Evolutionary conservation across 2,888 invertebrate species (phyloP), one percentile per base, ranked within the genome.

Genomic region (Teleiodes luculella): DNA sequence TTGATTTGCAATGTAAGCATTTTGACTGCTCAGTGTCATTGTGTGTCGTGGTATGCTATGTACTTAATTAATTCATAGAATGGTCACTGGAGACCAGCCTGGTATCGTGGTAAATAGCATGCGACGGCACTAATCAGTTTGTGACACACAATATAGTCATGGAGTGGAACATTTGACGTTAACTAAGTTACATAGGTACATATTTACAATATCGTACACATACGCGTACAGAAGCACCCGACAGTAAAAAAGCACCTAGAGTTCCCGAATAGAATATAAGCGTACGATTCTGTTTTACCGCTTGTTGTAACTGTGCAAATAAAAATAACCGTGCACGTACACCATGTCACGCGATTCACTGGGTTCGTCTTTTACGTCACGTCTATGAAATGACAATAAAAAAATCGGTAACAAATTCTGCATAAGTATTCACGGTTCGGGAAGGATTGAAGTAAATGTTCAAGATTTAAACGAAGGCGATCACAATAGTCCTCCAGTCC

Each of bases 181-280:
- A 78, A 76, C 72, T 85, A 82, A 78, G 68, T 80, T 77, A 83
- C 74, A 73, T 74, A 81, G 76, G 73, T 74, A 81, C 77, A 83
- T 88, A 89, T 88, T 83, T 88, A 88, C 87, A 87, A 77, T 74
- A 74, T 80, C 71, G 80, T 85, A 85, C 83, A 85, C 83, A 71
- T 80, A 83, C 76, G 80, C 81, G 82, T 85, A 84, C 80, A 83
- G 82, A 88, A 89, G 89, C 89, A 88, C 89, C 89, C 82, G 85
- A 87, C 80, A 84, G 81, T 83, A 83, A 83, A 83, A n/a, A 88
- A 89, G 89, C 89, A 89, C 89, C 88, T 87, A 86, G 76, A 82
- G 82, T 86, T 88, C 81, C 80, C 83, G 75, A 86, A 81, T 84
- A 83, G 80, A 85, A 77, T 82, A 80, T 43, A 87, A 86, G 85